Evolutionary conservation across 2,113 vertebrate species (phyloP).

Genomic region (Glaucomys volans): DNA sequence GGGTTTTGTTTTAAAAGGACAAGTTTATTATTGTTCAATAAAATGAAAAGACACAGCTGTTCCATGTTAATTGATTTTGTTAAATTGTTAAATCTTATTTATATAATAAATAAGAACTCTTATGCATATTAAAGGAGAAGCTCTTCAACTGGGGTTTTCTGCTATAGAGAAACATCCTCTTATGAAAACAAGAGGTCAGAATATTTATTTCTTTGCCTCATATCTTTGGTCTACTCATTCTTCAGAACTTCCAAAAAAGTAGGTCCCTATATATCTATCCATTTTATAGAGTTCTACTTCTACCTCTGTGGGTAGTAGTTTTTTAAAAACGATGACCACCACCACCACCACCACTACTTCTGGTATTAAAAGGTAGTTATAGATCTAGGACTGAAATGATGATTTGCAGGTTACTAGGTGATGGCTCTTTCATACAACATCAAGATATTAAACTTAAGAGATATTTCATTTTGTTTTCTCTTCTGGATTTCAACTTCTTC

Average conservation of each 20-base stretch:
- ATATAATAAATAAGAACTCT: not conserved
- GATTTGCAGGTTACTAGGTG: not conserved
- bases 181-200: not conserved
- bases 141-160: not conserved
- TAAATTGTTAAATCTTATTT: not conserved
- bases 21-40: slow-evolving; percentile 85
- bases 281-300: not conserved
- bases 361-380: not conserved
- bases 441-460: not conserved
- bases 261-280: not conserved
- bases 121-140: not conserved
- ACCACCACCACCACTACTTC: not conserved
- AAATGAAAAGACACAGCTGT: slow-evolving; percentile 69
- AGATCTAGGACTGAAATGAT: not conserved
- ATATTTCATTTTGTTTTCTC: not conserved
- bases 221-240: not conserved
- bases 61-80: not conserved
- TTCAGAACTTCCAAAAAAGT: not conserved
- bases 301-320: not conserved
- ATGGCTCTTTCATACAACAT: not conserved
- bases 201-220: slow-evolving; percentile 11
- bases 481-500: slow-evolving; percentile 14
- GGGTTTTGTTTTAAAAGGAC: slow-evolving; percentile 76
- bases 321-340: too few relatives aligned
- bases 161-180: not conserved